These are phyloP conservation scores for Myotis myotis DNA, from an alignment of 2,797 vertebrate species.

Conservation along the genomic window DNA sequence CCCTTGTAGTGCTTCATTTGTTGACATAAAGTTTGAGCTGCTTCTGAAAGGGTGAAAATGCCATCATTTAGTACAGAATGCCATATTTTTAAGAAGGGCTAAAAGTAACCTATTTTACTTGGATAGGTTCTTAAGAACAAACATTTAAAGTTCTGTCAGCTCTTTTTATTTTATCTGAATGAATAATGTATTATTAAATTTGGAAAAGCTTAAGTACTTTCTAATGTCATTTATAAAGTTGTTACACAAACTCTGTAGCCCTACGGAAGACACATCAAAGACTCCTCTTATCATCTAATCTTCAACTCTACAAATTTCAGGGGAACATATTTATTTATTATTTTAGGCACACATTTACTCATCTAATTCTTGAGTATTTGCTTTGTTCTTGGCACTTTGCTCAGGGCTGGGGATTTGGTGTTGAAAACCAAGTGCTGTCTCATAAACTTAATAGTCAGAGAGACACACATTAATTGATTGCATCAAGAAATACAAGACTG, in stretches of 20 bases:
- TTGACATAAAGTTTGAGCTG: neutral
- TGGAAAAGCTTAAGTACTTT: neutral
- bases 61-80: neutral
- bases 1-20: neutral
- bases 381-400: neutral
- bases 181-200: neutral
- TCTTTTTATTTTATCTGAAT: conserved; percentile 10
- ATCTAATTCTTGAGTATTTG: neutral
- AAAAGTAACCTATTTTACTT: neutral
- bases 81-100: neutral
- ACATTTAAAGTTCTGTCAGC: neutral
- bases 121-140: neutral
- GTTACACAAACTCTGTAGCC: neutral
- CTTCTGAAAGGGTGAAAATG: neutral
- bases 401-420: neutral
- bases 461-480: neutral
- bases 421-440: neutral
- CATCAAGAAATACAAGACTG: neutral
- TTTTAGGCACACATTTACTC: neutral
- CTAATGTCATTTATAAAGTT: neutral
- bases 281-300: neutral
- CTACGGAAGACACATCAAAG: neutral
- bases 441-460: neutral
- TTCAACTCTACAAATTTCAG: neutral
- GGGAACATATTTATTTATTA: neutral